Evolutionary conservation across 1,140 invertebrate genomes (phyloP), one percentile per base, ranked within the genome.

Genomic region (Neoseiulus cucumeris): DNA sequence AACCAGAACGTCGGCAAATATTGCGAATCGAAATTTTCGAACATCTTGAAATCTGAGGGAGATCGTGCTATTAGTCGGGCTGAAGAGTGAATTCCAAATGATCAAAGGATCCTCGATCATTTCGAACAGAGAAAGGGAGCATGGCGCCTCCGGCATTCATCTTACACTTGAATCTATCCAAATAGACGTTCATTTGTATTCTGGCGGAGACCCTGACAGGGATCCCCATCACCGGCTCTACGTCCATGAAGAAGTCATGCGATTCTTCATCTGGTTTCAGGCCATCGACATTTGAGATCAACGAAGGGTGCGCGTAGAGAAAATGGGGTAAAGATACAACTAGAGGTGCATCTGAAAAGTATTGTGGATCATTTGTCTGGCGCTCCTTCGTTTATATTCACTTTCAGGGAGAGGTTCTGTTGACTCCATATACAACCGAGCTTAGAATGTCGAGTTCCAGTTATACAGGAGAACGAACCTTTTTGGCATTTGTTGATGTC

Each of bases 301-400:
- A 80, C 64, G 79, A 80, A 1, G 85, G 84, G 73, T 91, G 86
- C 0, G 86, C 89, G 69, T 90, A 74, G 72, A 91, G 87, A 78
- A 92, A 92, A 75, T 93, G 89, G 0, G 89, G 89, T 77, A 89
- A 91, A 59, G 87, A 91, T 25, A 92, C 75, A 73, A 90, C 81
- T 68, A 92, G 81, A 1, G 89, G 89, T 0, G 89, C 90, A 75
- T 89, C 85, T 59, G 51, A n/a, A 59, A 59, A 17, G 33, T 4
- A 59, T 47, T 47, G 45, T 14, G 28, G 6, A 47, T n/a, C n/a
- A n/a, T n/a, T n/a, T n/a, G n/a, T n/a, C n/a, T n/a, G n/a, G n/a
- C n/a, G n/a, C n/a, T n/a, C n/a, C n/a, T n/a, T n/a, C n/a, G n/a
- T n/a, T n/a, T n/a, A n/a, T n/a, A n/a, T n/a, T n/a, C n/a, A n/a